Evolutionary conservation across 2,797 vertebrate species (phyloP).

Genomic region (Mastacembelus armatus): DNA sequence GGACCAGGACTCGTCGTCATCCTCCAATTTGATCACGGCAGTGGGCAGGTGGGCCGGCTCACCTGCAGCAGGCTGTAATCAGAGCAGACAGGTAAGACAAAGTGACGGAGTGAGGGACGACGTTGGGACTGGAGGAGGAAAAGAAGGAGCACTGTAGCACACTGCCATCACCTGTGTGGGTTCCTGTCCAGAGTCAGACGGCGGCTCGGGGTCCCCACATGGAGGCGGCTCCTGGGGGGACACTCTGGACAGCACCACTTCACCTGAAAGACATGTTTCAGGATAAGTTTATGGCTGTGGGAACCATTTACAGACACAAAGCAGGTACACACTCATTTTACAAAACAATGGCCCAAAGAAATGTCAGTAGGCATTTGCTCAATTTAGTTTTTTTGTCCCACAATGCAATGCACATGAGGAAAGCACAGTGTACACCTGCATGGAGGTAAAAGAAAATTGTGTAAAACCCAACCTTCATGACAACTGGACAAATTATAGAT

Average conservation of each 20-base stretch:
- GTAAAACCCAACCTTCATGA: no score
- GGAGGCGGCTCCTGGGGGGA: constrained; percentile 24
- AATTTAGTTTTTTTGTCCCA: neutral
- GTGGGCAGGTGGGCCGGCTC: neutral
- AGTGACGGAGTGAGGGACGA: accelerated
- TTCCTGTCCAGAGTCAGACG: neutral
- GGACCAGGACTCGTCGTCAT: constrained; percentile 54
- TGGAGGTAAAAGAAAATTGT: no score
- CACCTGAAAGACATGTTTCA: constrained; percentile 6
- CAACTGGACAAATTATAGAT: no score
- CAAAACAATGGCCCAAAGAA: neutral
- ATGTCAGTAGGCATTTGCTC: neutral
- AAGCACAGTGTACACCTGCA: no score
- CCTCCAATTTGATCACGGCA: constrained; percentile 71
- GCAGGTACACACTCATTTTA: neutral
- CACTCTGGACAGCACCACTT: neutral
- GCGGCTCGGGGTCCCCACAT: no score
- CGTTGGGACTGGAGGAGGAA: neutral
- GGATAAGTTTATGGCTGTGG: accelerated
- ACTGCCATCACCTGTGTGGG: neutral
- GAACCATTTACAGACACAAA: neutral
- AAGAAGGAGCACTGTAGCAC: accelerated
- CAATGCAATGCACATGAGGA: neutral
- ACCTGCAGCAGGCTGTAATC: constrained; percentile 15
- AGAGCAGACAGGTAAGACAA: neutral